Conservation (phyloP, 1,140 invertebrate genomes). For the Procambarus clarkii region DNA sequence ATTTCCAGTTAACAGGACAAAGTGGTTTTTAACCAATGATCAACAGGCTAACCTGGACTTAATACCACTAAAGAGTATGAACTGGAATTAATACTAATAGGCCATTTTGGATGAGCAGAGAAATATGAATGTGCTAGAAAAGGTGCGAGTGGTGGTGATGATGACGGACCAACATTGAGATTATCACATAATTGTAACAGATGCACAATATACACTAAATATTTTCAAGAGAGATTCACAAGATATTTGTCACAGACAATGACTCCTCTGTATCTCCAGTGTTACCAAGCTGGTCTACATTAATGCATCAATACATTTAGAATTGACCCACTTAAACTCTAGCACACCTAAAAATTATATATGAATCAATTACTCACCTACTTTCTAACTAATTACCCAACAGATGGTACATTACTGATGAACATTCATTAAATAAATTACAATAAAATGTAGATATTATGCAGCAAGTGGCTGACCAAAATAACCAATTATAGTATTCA, state of each 20-base stretch:
- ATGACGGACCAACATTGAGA: not conserved
- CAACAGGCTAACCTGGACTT: not conserved
- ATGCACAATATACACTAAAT: not conserved
- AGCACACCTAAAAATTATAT: not conserved
- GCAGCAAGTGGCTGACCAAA: not conserved
- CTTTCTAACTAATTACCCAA: not conserved
- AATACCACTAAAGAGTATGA: not conserved
- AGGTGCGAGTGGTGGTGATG: not conserved
- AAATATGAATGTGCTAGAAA: constrained; percentile 2
- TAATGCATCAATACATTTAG: not conserved
- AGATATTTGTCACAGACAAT: not conserved
- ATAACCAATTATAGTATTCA: not conserved
- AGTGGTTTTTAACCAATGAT: not conserved
- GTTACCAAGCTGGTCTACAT: not conserved
- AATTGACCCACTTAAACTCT: not conserved
- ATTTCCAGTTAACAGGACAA: not conserved
- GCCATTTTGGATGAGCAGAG: not conserved
- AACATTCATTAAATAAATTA: not conserved
- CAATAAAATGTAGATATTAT: not conserved
- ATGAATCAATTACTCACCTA: not conserved
- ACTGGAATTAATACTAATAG: not conserved
- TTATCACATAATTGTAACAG: not conserved
- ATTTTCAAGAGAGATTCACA: not conserved
- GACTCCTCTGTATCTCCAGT: not conserved
- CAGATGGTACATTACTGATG: not conserved